These are phyloP conservation scores for Acromyrmex heyeri DNA, from an alignment of 1,140 invertebrate species.

Conservation along the genomic window DNA sequence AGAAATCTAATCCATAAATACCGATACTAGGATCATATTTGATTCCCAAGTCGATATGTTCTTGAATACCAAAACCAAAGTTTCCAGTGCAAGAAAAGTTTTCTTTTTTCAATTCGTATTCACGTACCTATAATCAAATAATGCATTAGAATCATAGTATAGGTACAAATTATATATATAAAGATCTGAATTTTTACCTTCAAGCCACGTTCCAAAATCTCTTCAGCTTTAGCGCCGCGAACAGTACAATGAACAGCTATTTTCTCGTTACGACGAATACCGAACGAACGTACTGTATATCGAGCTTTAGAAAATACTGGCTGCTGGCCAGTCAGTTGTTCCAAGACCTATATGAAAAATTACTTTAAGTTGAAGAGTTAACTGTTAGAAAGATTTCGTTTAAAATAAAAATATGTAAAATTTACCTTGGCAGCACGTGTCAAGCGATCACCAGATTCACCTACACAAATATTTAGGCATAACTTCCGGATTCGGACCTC, in stretches of 20 bases:
- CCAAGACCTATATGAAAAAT: conserved; percentile 92
- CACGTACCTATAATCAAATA: conserved; percentile 92
- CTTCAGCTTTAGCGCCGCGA: conserved; percentile 99
- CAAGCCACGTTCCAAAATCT: conserved; percentile 99
- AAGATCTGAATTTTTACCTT: conserved; percentile 90
- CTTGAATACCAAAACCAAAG: conserved; percentile 99
- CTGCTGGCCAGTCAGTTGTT: conserved; percentile 99
- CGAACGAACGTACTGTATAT: conserved; percentile 99
- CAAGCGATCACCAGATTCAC: conserved; percentile 99
- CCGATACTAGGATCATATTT: conserved; percentile 99
- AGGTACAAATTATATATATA: not conserved
- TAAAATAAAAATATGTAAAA: conserved; percentile 36
- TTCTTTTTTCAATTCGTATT: conserved; percentile 99
- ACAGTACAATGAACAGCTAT: conserved; percentile 99
- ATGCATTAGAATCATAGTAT: conserved; percentile 39
- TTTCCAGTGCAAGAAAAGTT: conserved; percentile 99
- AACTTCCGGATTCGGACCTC: conserved; percentile 99
- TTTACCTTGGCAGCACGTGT: conserved; percentile 98
- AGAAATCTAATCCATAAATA: conserved; percentile 99
- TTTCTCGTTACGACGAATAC: conserved; percentile 99
- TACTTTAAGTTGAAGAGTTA: not conserved
- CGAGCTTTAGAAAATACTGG: conserved; percentile 99
- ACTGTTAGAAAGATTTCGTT: not conserved
- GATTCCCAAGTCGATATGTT: conserved; percentile 99
- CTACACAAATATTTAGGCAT: conserved; percentile 99